Conservation (phyloP, 2,113 vertebrate genomes). For the Pontoporia blainvillei region DNA sequence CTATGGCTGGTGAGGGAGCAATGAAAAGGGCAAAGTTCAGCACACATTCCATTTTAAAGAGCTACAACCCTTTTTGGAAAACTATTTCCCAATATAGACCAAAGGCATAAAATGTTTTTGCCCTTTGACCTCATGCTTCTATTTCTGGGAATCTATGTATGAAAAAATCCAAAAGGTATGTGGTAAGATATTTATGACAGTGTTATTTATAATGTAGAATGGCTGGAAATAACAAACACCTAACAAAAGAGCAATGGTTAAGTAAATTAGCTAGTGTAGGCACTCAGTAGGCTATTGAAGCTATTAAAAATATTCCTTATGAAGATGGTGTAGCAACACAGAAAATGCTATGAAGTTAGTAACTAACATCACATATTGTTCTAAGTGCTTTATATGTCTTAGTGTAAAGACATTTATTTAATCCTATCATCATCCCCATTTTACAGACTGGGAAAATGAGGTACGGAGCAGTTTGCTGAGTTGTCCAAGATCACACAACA, state of each 20-base stretch:
- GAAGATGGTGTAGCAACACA: background rate
- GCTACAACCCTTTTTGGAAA: background rate
- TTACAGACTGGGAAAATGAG: background rate
- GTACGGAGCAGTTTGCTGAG: background rate
- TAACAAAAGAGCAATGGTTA: background rate
- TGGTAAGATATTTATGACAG: background rate
- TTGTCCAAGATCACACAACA: background rate
- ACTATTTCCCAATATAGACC: slow-evolving; percentile 10
- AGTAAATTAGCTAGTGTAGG: background rate
- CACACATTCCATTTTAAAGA: background rate
- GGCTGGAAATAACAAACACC: background rate
- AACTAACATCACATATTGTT: background rate
- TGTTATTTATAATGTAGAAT: slow-evolving; percentile 5
- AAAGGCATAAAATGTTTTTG: slow-evolving; percentile 26
- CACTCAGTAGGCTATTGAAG: background rate
- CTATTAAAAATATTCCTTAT: background rate
- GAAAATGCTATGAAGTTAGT: background rate
- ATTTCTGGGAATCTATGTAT: background rate
- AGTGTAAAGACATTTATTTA: slow-evolving; percentile 8
- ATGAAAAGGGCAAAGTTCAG: background rate
- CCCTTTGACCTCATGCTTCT: slow-evolving; percentile 12
- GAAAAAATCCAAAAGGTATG: background rate
- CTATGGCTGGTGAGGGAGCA: background rate
- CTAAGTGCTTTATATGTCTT: background rate
- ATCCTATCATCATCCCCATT: background rate